These are phyloP conservation scores for Varecia variegata DNA, from an alignment of 2,797 vertebrate genomes.

Conservation along the genomic window DNA sequence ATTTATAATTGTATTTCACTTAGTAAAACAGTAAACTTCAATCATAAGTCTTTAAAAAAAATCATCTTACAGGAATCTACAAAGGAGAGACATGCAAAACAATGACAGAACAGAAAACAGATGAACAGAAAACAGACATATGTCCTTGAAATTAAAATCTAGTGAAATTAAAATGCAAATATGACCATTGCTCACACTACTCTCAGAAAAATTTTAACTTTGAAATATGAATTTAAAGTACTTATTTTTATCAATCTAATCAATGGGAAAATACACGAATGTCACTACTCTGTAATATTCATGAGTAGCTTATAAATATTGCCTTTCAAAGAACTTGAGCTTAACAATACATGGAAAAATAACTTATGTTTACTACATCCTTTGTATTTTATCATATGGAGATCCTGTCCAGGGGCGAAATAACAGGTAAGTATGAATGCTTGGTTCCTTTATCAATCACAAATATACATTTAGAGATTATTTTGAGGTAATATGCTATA, in stretches of 20 bases:
- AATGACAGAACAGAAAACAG: neutral
- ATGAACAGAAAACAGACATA: neutral
- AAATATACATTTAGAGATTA: slow-evolving; percentile 44
- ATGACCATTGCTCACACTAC: neutral
- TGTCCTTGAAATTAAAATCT: neutral
- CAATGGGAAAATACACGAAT: neutral
- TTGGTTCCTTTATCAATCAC: slow-evolving; percentile 42
- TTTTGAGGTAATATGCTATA: slow-evolving; percentile 50
- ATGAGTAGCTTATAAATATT: neutral
- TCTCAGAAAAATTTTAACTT: slow-evolving; percentile 10
- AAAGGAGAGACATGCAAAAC: neutral
- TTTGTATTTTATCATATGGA: slow-evolving; percentile 46
- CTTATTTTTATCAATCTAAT: neutral
- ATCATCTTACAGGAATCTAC: neutral
- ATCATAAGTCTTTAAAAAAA: slow-evolving; percentile 23
- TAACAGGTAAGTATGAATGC: neutral
- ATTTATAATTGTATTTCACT: slow-evolving; percentile 68
- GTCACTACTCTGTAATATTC: neutral
- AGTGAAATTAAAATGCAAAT: neutral
- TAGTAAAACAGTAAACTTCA: slow-evolving; percentile 43
- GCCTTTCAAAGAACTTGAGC: neutral
- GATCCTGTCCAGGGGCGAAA: slow-evolving; percentile 50
- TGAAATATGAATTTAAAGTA: neutral
- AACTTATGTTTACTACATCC: slow-evolving; percentile 27
- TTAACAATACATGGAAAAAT: neutral